Evolutionary conservation across 2,888 invertebrate genomes (phyloP).

Genomic region (Oligia fasciuncula): DNA sequence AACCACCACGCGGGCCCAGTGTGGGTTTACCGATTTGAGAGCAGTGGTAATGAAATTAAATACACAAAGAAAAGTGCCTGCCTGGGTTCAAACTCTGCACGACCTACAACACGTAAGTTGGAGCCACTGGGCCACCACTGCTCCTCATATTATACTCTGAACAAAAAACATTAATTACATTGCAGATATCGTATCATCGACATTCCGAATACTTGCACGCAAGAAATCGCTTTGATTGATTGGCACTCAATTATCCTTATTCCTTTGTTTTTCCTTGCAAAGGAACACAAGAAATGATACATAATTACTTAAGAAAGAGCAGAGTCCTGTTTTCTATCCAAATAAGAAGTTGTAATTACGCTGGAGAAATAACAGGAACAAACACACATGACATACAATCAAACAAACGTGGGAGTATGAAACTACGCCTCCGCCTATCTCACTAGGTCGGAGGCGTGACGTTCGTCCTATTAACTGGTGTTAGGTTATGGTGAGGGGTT

Average conservation of each 20-base stretch:
- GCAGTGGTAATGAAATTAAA: no score
- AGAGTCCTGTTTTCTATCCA: conserved; percentile 12
- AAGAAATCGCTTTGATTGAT: conserved; percentile 2
- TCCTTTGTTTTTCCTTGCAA: conserved; percentile 1
- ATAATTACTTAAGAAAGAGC: neutral
- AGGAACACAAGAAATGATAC: neutral
- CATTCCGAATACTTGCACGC: conserved; percentile 6
- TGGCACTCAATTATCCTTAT: conserved; percentile 11
- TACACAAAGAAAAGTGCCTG: neutral
- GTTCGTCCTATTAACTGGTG: conserved; percentile 26
- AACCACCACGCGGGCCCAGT: no score
- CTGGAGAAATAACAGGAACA: conserved; percentile 11
- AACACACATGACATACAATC: conserved; percentile 4
- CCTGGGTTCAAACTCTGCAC: neutral
- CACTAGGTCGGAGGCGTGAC: conserved; percentile 23
- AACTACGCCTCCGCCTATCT: conserved; percentile 3
- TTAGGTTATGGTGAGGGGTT: conserved; percentile 34
- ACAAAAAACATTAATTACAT: conserved; percentile 6
- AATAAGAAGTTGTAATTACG: conserved; percentile 23
- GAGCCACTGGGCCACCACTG: neutral
- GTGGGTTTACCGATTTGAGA: no score
- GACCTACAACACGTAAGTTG: neutral
- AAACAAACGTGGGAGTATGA: conserved; percentile 19
- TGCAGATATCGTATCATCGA: neutral
- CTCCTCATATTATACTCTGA: neutral